phyloP scores from a whole-genome alignment of 2,888 invertebrate genomes.

The Stegophylla sp. region DNA sequence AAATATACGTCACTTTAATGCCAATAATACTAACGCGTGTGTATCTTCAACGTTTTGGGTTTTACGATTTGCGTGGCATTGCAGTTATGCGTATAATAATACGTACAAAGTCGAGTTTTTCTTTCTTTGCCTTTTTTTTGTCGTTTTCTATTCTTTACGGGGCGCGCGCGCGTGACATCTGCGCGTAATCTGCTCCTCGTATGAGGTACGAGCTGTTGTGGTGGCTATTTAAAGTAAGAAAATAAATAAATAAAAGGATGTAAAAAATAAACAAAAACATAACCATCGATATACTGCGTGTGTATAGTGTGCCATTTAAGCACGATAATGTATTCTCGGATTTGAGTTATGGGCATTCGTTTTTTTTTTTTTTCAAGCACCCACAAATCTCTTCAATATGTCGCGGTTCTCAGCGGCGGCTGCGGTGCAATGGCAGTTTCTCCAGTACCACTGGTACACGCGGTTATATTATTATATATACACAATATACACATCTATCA shows the following conservation, averaged over 20 bases:
- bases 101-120: not conserved
- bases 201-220: not conserved
- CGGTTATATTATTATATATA: too few relatives aligned
- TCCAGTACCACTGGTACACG: too few relatives aligned
- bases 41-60: too few relatives aligned
- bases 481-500: too few relatives aligned
- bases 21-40: too few relatives aligned
- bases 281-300: conserved; percentile 18
- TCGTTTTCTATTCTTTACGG: not conserved
- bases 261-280: not conserved
- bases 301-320: conserved; percentile 19
- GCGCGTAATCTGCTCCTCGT: conserved; percentile 16
- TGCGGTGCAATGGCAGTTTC: not conserved
- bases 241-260: too few relatives aligned
- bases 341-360: conserved; percentile 23
- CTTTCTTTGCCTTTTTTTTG: too few relatives aligned
- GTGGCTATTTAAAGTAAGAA: conserved; percentile 18
- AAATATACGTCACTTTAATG: too few relatives aligned
- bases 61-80: not conserved
- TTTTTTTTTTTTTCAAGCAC: not conserved
- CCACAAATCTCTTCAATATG: conserved; percentile 25
- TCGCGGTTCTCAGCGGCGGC: conserved; percentile 16
- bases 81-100: not conserved
- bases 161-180: not conserved
- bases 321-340: conserved; percentile 12